Conservation (phyloP, 1,140 invertebrate genomes). For the Drosophila rufa region DNA sequence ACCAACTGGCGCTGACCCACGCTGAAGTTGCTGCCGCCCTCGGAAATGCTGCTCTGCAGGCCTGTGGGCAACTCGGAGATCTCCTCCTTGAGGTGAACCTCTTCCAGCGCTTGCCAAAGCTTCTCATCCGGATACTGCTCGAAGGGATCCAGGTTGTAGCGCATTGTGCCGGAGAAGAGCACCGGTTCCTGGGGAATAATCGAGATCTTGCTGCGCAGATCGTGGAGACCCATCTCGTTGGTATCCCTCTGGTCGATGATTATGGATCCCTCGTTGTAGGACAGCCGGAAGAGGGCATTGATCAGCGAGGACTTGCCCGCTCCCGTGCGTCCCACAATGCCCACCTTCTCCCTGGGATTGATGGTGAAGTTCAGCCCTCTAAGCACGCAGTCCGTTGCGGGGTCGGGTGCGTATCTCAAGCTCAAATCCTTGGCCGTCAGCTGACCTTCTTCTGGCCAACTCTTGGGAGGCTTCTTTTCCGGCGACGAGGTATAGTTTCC, state of each 20-base stretch:
- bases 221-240: slow-evolving; percentile 85
- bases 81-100: slow-evolving; percentile 88
- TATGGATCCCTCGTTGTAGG: slow-evolving; percentile 87
- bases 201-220: slow-evolving; percentile 87
- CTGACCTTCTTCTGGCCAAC: slow-evolving; percentile 90
- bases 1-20: slow-evolving; percentile 91
- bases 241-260: slow-evolving; percentile 88
- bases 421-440: slow-evolving; percentile 89
- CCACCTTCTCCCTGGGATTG: slow-evolving; percentile 85
- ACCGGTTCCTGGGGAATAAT: slow-evolving; percentile 91
- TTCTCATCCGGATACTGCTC: slow-evolving; percentile 90
- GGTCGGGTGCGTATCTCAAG: slow-evolving; percentile 86
- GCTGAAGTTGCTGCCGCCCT: slow-evolving; percentile 90
- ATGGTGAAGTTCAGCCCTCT: slow-evolving; percentile 88
- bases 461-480: slow-evolving; percentile 87
- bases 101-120: slow-evolving; percentile 93
- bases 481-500: slow-evolving; percentile 86
- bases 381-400: slow-evolving; percentile 87
- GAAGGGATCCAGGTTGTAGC: slow-evolving; percentile 93
- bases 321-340: slow-evolving; percentile 92
- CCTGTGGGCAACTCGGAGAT: slow-evolving; percentile 88
- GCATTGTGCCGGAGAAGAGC: slow-evolving; percentile 88
- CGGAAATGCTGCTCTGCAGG: slow-evolving; percentile 89
- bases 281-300: slow-evolving; percentile 88
- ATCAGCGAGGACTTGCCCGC: slow-evolving; percentile 94